Conservation (phyloP, 2,797 vertebrate species). For the Borostomias antarcticus region DNA sequence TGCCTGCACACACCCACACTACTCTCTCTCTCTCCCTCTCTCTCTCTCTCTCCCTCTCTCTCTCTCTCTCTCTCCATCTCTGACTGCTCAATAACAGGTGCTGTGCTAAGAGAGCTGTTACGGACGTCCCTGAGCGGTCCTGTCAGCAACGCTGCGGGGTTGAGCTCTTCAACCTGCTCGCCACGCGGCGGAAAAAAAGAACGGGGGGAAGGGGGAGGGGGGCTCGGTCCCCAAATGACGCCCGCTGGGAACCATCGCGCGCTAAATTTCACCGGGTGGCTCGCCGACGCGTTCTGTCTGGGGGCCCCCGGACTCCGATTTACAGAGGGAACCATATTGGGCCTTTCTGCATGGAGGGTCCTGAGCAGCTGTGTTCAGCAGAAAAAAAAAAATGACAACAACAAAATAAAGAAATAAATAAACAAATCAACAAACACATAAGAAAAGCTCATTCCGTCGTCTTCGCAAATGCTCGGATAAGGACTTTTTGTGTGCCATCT, state of each 20-base stretch:
- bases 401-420: slow-evolving; percentile 74
- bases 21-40: slow-evolving; percentile 17
- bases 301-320: slow-evolving; percentile 67
- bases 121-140: slow-evolving; percentile 77
- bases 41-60: slow-evolving; percentile 73
- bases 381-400: slow-evolving; percentile 59
- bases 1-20: slow-evolving; percentile 36
- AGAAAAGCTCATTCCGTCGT: slow-evolving; percentile 54
- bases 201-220: slow-evolving; percentile 15
- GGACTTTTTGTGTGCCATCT: slow-evolving; percentile 72
- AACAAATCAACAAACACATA: slow-evolving; percentile 72
- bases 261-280: slow-evolving; percentile 68
- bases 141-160: slow-evolving; percentile 80
- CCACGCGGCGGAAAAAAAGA: slow-evolving; percentile 81
- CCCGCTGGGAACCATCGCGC: slow-evolving; percentile 73
- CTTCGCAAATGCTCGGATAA: slow-evolving; percentile 67
- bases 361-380: slow-evolving; percentile 73
- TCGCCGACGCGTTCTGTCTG: slow-evolving; percentile 67
- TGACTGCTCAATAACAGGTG: slow-evolving; percentile 83
- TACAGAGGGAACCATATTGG: slow-evolving; percentile 72
- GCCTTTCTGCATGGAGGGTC: slow-evolving; percentile 73
- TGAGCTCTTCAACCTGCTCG: slow-evolving; percentile 77
- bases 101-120: slow-evolving; percentile 80
- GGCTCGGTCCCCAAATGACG: slow-evolving; percentile 68
- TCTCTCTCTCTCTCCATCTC: slow-evolving; percentile 62